phyloP scores from a whole-genome alignment of 2,888 invertebrate species.

The Erannis defoliaria region DNA sequence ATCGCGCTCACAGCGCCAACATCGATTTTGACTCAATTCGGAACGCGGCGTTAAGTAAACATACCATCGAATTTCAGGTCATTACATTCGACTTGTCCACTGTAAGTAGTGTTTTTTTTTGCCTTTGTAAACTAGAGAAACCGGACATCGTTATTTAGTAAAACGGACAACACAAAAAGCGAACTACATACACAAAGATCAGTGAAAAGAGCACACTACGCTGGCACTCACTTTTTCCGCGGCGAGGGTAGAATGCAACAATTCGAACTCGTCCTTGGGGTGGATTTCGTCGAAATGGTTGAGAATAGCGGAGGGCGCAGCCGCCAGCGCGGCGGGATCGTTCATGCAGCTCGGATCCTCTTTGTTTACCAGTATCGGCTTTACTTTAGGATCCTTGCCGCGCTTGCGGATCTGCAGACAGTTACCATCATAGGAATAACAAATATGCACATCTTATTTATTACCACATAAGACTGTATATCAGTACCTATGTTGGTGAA shows the following conservation, averaged over 20 bases:
- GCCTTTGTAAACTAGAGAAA: background rate
- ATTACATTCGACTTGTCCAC: too few relatives aligned
- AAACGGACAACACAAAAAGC: slow-evolving; percentile 18
- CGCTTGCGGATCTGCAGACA: slow-evolving; percentile 88
- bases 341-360: slow-evolving; percentile 88
- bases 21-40: too few relatives aligned
- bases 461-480: background rate
- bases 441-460: slow-evolving; percentile 1
- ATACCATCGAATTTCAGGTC: too few relatives aligned
- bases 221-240: slow-evolving; percentile 80
- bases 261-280: slow-evolving; percentile 92
- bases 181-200: slow-evolving; percentile 36
- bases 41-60: too few relatives aligned
- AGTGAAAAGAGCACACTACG: slow-evolving; percentile 38
- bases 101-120: too few relatives aligned
- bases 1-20: too few relatives aligned
- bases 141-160: background rate
- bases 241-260: slow-evolving; percentile 75
- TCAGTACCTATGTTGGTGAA: background rate
- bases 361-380: slow-evolving; percentile 92
- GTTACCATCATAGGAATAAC: slow-evolving; percentile 6
- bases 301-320: slow-evolving; percentile 65
- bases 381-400: slow-evolving; percentile 89
- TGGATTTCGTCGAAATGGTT: slow-evolving; percentile 93
- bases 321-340: slow-evolving; percentile 78